Evolutionary conservation across 1,140 invertebrate species (phyloP), one percentile per base, ranked within the genome.

Genomic region (Macrocentrus cingulum): DNA sequence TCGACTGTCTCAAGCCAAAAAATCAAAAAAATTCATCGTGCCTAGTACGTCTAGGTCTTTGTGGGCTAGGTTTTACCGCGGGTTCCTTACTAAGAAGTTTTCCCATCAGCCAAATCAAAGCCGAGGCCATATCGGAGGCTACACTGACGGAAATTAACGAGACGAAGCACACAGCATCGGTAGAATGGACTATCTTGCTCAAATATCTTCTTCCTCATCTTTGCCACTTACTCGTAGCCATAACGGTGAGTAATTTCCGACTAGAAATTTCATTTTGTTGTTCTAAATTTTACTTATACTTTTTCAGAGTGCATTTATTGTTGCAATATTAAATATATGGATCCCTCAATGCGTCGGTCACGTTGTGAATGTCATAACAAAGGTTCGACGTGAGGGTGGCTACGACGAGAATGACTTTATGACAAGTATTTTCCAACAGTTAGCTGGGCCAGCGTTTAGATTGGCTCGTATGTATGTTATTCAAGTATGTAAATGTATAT

Each of bases 321-420:
- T 92, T 48, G 91, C 92, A 1, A 63, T 89, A 42, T 79, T 92
- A 54, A 95, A 95, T 69, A 91, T 94, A 59, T 82, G 90, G 72
- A 89, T 94, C 62, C 91, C 92, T 1, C 79, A 88, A 59, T 67
- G 88, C 52, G 80, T 95, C 16, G 91, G 92, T 34, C 82, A 86
- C 59, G 68, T 94, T 13, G 86, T 94, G 16, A 92, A 94, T 76
- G 84, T 89, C 8, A 79, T 95, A 36, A 84, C 81, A 6, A 78
- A 80, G 45, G 82, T 84, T 63, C 77, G 76, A 42, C 74, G 75
- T 42, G 77, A 58, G 13, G 60, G 70, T 56, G 67, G 67, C 32
- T 61, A 68, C 34, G 71, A 54, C 22, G 59, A 16, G 6, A 32
- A 16, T 15, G 49, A 62, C 36, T 60, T 11, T 18, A 22, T 39